Conservation (phyloP, 2,797 vertebrate genomes). For the Babyrousa celebensis region DNA sequence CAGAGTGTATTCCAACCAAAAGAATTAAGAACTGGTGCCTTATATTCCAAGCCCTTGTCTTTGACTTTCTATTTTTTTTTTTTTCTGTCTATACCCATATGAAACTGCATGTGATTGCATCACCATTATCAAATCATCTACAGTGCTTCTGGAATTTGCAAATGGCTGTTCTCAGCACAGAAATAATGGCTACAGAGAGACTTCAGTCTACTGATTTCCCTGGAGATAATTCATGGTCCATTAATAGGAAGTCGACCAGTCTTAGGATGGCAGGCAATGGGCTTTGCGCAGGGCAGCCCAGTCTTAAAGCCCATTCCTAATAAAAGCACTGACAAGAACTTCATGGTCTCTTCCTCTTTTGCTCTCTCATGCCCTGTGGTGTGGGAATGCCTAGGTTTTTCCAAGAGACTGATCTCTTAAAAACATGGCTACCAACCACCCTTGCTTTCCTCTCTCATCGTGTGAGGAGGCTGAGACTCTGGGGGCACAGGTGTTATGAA, state of each 20-base stretch:
- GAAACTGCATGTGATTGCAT: neutral
- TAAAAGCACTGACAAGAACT: neutral
- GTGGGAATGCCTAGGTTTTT: neutral
- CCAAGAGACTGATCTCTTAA: slow-evolving; percentile 24
- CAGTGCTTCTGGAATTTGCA: neutral
- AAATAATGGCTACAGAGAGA: neutral
- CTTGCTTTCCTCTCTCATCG: neutral
- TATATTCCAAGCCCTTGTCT: neutral
- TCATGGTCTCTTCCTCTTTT: neutral
- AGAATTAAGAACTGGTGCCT: neutral
- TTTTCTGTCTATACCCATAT: neutral
- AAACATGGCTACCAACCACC: neutral
- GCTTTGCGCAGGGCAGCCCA: neutral
- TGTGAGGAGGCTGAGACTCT: neutral
- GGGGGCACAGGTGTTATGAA: accelerated
- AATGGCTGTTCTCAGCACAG: neutral
- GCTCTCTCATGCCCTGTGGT: neutral
- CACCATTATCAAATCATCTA: neutral
- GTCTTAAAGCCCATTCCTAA: neutral
- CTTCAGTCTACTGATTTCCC: neutral
- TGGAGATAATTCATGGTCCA: neutral
- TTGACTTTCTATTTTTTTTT: neutral
- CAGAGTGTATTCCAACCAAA: neutral
- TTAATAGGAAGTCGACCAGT: neutral
- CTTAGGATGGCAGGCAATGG: neutral